These are phyloP conservation scores for Synergus laeviventris DNA, from an alignment of 2,888 invertebrate genomes.

Conservation along the genomic window DNA sequence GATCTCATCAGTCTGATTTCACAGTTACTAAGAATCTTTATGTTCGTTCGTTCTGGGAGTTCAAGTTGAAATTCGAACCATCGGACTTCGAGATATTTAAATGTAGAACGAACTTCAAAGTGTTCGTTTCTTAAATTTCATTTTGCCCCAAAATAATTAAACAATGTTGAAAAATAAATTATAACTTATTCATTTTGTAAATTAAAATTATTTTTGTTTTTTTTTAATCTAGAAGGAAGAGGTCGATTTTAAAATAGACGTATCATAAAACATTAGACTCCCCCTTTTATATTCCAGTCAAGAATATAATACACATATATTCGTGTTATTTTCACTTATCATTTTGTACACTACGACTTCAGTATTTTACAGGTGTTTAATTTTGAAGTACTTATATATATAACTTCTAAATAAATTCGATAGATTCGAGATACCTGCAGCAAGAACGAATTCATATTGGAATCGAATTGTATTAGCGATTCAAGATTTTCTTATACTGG, in stretches of 20 bases:
- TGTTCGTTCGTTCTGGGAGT: too few species aligned
- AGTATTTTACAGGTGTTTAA: conserved; percentile 60
- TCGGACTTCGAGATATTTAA: too few species aligned
- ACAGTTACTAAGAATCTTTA: too few species aligned
- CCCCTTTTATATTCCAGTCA: conserved; percentile 63
- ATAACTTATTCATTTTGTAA: too few species aligned
- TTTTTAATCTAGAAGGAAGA: neutral
- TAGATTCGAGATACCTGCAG: conserved; percentile 21
- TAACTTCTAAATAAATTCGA: neutral
- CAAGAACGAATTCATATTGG: conserved; percentile 36
- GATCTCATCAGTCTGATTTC: too few species aligned
- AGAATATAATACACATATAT: conserved; percentile 65
- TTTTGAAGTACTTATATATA: too few species aligned
- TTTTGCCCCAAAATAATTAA: too few species aligned
- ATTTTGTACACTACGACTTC: conserved; percentile 61
- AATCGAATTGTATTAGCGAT: neutral
- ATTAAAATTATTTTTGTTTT: too few species aligned
- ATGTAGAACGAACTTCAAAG: too few species aligned
- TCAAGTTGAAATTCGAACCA: too few species aligned
- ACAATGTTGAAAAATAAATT: too few species aligned
- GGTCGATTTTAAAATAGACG: conserved; percentile 52
- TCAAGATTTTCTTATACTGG: neutral
- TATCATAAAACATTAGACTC: conserved; percentile 65
- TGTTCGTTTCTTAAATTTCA: too few species aligned
- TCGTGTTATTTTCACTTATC: conserved; percentile 51